Base-by-base conservation (phyloP, 1,140 invertebrate genomes). In the Sycobia sp. region DNA sequence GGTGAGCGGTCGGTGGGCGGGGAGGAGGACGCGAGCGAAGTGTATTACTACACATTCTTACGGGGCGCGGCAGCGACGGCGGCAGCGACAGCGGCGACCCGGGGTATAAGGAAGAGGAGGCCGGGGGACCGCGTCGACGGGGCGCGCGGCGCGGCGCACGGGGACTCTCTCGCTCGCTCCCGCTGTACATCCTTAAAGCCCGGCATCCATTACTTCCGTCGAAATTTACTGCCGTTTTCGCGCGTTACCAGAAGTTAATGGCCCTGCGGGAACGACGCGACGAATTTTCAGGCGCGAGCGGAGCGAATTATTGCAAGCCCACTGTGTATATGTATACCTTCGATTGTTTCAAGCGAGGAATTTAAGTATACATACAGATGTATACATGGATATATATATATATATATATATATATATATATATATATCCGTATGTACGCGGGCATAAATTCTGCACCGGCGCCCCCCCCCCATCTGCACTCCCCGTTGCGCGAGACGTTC, bases 31-130 rank as follows among this genome's bases (percentile, higher is more conserved):
- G 47, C 54, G 59, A 55, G 65, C 66, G 46, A 71, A 79, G 76
- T 81, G 69, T 79, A 81, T 81, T 81, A 75, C 78, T 72, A 70
- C 68, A 73, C 76, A 79, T 80, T 80, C 78, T 79, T 80, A 79
- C 67, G 69, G 65, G 49, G 41, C n/a, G n/a, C n/a, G n/a, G n/a
- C n/a, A n/a, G n/a, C n/a, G n/a, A n/a, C n/a, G n/a, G n/a, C n/a
- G n/a, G n/a, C n/a, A n/a, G 29, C 29, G 29, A 11, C 29, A 32
- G 29, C 61, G 63, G 60, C 53, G 18, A 32, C 49, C 51, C 39
- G 22, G 53, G 51, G 11, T 32, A 32, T 55, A 47, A 53, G 56
- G 66, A 62, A 49, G 62, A 66, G 54, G 58, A 66, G 69, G 70
- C 65, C 65, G 60, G 46, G 39, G 46, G 65, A 44, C 51, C 58